A percentile compares a stretch with the other conserved stretches of the same genome.
These are phyloP conservation scores for Lates calcarifer DNA, from an alignment of 2,113 vertebrate genomes.

Conservation along the genomic window DNA sequence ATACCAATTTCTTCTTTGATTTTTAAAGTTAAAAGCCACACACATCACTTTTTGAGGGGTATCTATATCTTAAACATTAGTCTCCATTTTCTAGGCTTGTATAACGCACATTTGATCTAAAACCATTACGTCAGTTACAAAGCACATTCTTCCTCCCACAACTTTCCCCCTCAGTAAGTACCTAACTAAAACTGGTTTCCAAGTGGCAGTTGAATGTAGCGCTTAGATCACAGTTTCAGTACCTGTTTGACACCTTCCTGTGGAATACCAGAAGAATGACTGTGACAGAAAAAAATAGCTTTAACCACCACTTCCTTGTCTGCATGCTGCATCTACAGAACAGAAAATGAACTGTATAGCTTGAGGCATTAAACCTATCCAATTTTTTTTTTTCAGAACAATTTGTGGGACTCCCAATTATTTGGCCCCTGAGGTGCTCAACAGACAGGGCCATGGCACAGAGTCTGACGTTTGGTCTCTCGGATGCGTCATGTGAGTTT, in stretches of 20 bases:
- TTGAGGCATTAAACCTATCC: background rate
- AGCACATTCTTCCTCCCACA: conserved; percentile 39
- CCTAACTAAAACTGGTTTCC: conserved; percentile 71
- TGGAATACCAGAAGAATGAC: conserved; percentile 60
- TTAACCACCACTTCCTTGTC: background rate
- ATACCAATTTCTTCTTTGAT: background rate
- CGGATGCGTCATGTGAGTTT: conserved; percentile 97
- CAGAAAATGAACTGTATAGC: background rate
- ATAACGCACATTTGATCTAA: background rate
- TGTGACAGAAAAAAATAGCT: background rate
- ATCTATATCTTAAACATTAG: background rate
- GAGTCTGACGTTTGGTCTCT: conserved; percentile 98
- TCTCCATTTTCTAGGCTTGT: background rate
- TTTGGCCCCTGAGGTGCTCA: conserved; percentile 97
- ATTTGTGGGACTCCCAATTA: conserved; percentile 99
- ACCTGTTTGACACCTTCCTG: conserved; percentile 65
- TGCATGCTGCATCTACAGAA: background rate
- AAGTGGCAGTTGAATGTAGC: conserved; percentile 63
- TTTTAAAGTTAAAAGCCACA: background rate
- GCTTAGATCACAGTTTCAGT: conserved; percentile 60
- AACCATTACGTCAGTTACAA: conserved; percentile 39
- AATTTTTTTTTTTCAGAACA: conserved; percentile 84
- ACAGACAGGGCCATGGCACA: conserved; percentile 94
- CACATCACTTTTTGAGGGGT: too few relatives aligned
- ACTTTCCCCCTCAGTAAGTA: conserved; percentile 31